These are phyloP conservation scores for Poeciliopsis paucimaculata DNA, from an alignment of 2,797 vertebrate species.

Conservation along the genomic window DNA sequence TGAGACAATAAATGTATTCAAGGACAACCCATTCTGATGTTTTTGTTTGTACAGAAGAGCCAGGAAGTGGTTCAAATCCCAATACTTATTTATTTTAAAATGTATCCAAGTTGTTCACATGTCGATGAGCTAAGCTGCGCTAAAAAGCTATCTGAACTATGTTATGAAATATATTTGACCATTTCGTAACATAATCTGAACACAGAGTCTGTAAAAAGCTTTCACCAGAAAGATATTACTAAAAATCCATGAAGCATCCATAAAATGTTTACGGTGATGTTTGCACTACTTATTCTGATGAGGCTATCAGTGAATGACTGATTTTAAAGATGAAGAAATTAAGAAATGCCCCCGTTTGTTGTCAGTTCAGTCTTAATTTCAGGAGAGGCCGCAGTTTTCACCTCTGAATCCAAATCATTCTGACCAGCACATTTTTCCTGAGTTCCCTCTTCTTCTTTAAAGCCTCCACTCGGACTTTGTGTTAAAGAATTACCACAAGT, in stretches of 20 bases:
- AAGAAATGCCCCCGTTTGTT: slow-evolving; percentile 15
- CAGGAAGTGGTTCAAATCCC: background rate
- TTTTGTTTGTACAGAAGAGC: slow-evolving; percentile 14
- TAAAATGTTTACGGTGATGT: background rate
- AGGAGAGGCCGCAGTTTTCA: background rate
- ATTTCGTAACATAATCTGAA: background rate
- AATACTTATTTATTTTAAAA: slow-evolving; percentile 34
- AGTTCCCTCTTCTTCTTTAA: background rate
- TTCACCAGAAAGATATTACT: background rate
- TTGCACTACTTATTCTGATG: background rate
- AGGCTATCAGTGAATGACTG: background rate
- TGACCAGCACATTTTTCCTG: slow-evolving; percentile 17
- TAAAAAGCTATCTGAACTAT: background rate
- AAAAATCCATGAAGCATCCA: background rate
- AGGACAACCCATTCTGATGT: slow-evolving; percentile 17
- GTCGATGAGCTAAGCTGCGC: background rate
- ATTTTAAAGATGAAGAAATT: background rate
- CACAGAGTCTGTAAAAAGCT: background rate
- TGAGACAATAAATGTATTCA: slow-evolving; percentile 74
- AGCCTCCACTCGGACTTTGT: slow-evolving; percentile 7
- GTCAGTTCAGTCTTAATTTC: slow-evolving; percentile 18
- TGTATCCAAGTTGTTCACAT: slow-evolving; percentile 1
- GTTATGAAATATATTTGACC: background rate
- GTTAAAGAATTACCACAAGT: background rate
- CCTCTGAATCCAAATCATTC: slow-evolving; percentile 1